phyloP scores from a whole-genome alignment of 1,140 invertebrate species.

The Ceratosolen fusciceps region DNA sequence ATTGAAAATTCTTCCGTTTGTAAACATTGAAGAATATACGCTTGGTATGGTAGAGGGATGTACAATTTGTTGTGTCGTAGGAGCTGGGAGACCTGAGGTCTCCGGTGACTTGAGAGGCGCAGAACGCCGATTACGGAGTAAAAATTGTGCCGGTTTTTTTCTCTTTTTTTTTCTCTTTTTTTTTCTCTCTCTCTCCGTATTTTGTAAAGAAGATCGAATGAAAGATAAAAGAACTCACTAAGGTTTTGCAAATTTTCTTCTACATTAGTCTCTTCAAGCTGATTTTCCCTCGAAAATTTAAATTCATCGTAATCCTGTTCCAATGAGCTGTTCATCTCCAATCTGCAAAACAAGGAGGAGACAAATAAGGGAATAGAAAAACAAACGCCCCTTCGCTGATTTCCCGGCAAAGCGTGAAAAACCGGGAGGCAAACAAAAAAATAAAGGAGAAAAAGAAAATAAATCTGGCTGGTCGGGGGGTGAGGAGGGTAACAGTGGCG shows the following conservation, averaged over 20 bases:
- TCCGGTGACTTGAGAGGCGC: too few species aligned
- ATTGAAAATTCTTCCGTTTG: too few species aligned
- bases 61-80: too few species aligned
- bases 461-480: not conserved
- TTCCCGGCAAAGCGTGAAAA: not conserved
- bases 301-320: constrained; percentile 68
- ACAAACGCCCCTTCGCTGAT: not conserved
- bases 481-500: not conserved
- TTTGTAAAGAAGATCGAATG: not conserved
- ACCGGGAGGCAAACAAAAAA: not conserved
- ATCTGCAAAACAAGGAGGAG: constrained; percentile 56
- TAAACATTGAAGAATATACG: too few species aligned
- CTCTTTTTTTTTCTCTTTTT: too few species aligned
- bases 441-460: not conserved
- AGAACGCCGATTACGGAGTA: too few species aligned
- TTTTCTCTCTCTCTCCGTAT: too few species aligned
- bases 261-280: constrained; percentile 51
- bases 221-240: constrained; percentile 57
- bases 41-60: too few species aligned
- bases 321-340: constrained; percentile 71
- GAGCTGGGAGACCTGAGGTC: too few species aligned
- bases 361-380: constrained; percentile 5
- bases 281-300: constrained; percentile 59
- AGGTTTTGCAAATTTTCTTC: constrained; percentile 58
- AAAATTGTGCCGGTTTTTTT: too few species aligned